Evolutionary conservation across 1,140 invertebrate genomes (phyloP), one percentile per base, ranked within the genome.

Genomic region (Brachionus paranguensis): DNA sequence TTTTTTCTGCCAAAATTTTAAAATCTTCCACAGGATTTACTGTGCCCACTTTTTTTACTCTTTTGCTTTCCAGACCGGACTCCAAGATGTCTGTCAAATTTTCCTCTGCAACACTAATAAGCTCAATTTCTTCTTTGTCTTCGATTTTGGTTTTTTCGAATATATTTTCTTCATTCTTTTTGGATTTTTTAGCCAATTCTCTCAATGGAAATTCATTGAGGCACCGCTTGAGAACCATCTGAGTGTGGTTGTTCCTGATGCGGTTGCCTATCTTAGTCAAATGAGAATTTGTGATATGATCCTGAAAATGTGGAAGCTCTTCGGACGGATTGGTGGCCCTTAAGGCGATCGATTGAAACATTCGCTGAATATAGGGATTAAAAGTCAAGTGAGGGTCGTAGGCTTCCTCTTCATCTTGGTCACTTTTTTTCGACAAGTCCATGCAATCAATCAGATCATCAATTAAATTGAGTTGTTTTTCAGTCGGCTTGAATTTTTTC

Each of bases 361-460:
- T 85, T 65, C 88, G 84, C 85, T 90, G 89, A 64, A 89, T 87
- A 85, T 89, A 87, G 7, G 89, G 89, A 85, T 90, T 90, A 85
- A 89, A 89, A 55, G 86, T 87, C 6, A 87, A 74, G 74, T 89
- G 88, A 29, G 89, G 87, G 85, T 90, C 89, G 12, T 90, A 85
- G 33, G 85, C 86, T 85, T 90, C 89, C 43, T 55, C 79, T 68
- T 85, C 84, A 24, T 87, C 87, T 5, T 85, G 87, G 70, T 89
- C 87, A 27, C n/a, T 20, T 45, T 53, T 45, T 29, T 29, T 43
- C 3, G 70, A 68, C 33, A 91, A 86, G 86, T 91, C 90, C 89
- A 90, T 90, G 55, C 83, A 84, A 64, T 86, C 87, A 24, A 91
- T 91, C 5, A 91, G 84, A 29, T 88, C 86, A 87, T 91, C 90